Evolutionary conservation across 2,888 invertebrate genomes (phyloP).

Genomic region (Andrena dorsata): DNA sequence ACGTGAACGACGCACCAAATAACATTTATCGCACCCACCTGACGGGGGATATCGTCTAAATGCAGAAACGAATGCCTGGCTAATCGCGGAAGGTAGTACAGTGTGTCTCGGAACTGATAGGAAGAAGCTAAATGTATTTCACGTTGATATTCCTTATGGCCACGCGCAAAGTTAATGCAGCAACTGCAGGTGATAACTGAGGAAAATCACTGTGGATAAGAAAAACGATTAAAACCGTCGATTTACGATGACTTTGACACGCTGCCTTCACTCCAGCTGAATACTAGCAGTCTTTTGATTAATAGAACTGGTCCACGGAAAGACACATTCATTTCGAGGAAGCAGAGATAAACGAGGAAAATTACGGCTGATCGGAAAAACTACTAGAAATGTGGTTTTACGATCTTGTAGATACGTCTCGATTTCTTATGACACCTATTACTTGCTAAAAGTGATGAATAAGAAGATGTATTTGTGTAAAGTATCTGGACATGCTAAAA

Average conservation of each 20-base stretch:
- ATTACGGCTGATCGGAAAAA: too few relatives aligned
- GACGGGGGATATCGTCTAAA: slow-evolving; percentile 7
- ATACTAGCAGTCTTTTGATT: not conserved
- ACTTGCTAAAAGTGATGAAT: too few relatives aligned
- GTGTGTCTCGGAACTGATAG: not conserved
- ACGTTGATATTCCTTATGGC: too few relatives aligned
- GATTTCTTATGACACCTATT: too few relatives aligned
- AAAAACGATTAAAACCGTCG: not conserved
- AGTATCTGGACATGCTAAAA: too few relatives aligned
- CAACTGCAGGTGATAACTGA: not conserved
- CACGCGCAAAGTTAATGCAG: not conserved
- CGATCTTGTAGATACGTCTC: too few relatives aligned
- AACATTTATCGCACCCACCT: slow-evolving; percentile 35
- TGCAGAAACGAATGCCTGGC: slow-evolving; percentile 1
- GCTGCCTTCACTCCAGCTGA: not conserved
- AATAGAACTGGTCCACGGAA: not conserved
- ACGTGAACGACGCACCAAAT: slow-evolving; percentile 19
- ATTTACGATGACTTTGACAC: not conserved
- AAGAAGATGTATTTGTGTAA: too few relatives aligned
- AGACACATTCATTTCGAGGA: not conserved
- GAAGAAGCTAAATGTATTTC: not conserved
- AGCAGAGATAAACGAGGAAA: too few relatives aligned
- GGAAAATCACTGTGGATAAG: not conserved
- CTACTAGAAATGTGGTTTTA: too few relatives aligned
- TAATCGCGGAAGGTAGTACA: slow-evolving; percentile 37